A percentile compares a stretch with the other conserved stretches of the same genome.
Conservation (phyloP, 2,113 vertebrate species). For the Pseudopipra pipra region DNA sequence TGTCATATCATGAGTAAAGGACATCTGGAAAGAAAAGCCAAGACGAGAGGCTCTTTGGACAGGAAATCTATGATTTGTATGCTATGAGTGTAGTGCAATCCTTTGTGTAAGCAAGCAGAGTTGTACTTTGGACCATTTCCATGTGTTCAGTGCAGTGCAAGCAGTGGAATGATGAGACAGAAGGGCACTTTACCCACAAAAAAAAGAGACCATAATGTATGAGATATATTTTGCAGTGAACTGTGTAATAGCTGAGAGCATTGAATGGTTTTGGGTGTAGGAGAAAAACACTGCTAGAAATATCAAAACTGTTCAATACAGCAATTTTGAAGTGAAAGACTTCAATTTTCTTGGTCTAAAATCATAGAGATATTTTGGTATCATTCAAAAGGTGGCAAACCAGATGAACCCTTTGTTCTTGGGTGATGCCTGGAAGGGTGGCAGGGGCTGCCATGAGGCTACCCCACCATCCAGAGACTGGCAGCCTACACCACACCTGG, state of each 20-base stretch:
- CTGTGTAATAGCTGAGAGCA: neutral
- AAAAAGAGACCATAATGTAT: neutral
- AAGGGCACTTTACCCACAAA: neutral
- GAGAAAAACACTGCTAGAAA: neutral
- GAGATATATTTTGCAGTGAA: neutral
- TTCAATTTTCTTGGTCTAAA: neutral
- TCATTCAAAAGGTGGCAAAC: neutral
- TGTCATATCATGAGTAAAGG: neutral
- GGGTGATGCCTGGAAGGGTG: neutral
- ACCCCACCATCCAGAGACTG: accelerated
- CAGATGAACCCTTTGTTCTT: neutral
- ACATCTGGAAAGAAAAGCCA: neutral
- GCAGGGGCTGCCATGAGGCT: accelerated
- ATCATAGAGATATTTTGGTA: neutral
- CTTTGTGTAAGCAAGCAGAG: neutral
- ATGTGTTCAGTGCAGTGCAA: neutral
- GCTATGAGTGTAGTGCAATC: neutral
- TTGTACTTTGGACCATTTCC: neutral
- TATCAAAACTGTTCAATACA: neutral
- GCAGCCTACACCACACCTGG: accelerated
- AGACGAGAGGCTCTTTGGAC: neutral
- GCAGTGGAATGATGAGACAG: neutral
- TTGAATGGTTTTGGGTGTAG: neutral
- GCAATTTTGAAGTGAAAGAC: neutral
- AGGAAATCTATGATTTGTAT: neutral